Evolutionary conservation across 2,797 vertebrate genomes (phyloP).

Genomic region (Decapterus maruadsi): DNA sequence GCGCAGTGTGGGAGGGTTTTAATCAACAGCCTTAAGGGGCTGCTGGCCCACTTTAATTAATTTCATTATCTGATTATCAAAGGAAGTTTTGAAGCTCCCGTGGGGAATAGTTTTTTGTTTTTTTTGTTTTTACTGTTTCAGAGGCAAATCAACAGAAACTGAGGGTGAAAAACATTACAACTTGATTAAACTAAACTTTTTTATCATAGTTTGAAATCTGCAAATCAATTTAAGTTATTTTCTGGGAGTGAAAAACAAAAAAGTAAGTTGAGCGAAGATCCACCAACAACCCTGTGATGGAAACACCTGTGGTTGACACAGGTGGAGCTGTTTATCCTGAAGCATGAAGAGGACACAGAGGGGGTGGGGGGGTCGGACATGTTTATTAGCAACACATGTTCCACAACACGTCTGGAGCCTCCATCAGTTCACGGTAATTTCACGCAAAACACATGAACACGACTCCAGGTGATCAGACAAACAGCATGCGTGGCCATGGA

Average conservation of each 20-base stretch:
- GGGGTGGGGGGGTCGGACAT: conserved; percentile 8
- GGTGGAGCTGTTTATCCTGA: background rate
- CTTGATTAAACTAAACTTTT: background rate
- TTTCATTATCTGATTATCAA: conserved; percentile 25
- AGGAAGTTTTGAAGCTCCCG: conserved; percentile 19
- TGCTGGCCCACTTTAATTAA: conserved; percentile 36
- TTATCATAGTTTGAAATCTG: background rate
- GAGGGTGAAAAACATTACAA: too few relatives aligned
- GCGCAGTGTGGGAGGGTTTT: conserved; percentile 16
- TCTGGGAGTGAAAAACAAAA: too few relatives aligned
- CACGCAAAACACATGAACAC: conserved; percentile 16
- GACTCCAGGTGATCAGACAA: background rate
- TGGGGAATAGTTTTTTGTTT: background rate
- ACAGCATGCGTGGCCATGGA: background rate
- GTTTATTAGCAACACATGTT: conserved; percentile 27
- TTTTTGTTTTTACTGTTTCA: background rate
- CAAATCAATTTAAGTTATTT: background rate
- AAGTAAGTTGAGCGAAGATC: background rate
- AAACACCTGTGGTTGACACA: background rate
- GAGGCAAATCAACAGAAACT: background rate
- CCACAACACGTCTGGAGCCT: conserved; percentile 13
- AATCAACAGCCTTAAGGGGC: conserved; percentile 34
- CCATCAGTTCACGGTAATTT: background rate
- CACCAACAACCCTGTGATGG: background rate
- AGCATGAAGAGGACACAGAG: background rate